Evolutionary conservation across 2,888 invertebrate genomes (phyloP), one percentile per base, ranked within the genome.

Genomic region (Tromatobia lineatoria): DNA sequence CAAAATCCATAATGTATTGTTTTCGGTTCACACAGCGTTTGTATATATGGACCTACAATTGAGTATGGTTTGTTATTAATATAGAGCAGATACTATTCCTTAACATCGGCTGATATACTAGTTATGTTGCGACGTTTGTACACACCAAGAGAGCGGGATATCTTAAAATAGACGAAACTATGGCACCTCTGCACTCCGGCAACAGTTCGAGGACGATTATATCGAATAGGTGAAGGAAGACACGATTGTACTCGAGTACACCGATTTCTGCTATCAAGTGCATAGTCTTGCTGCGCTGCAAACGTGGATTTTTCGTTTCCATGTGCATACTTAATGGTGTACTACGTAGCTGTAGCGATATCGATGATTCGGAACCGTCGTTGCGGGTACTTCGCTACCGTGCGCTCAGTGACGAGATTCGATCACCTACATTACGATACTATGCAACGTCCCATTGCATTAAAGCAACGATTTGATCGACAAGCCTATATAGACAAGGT

Each of bases 141-240:
- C 66, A 23, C 38, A 18, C 38, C 45, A 15, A 38, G 25, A 74
- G 66, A 45, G 73, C 54, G 73, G 67, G 73, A 80, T 69, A 69
- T 75, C 81, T 84, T 84, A 78, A 84, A 84, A 84, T 84, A 84
- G 81, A 84, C 81, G 77, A 84, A 78, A 84, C 84, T 81, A 47
- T 64, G 81, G 74, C 84, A 84, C 81, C 83, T 84, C 83, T 84
- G 83, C 83, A 84, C 83, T 84, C 80, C 76, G 73, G 66, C 47
- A 38, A 18, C 61, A 64, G 64, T 45, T 47, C 64, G 70, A 50
- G 71, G 47, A 77, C 59, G 23, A 74, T 74, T 74, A 61, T 45
- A 61, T 29, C 47, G 61, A 45, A 59, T 25, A 50, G 42, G 61
- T 59, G 59, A 38, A 23, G 45, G 11, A 23, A 34, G 34, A 29